These are phyloP conservation scores for Spodoptera littoralis DNA, from an alignment of 2,888 invertebrate genomes.

Conservation along the genomic window DNA sequence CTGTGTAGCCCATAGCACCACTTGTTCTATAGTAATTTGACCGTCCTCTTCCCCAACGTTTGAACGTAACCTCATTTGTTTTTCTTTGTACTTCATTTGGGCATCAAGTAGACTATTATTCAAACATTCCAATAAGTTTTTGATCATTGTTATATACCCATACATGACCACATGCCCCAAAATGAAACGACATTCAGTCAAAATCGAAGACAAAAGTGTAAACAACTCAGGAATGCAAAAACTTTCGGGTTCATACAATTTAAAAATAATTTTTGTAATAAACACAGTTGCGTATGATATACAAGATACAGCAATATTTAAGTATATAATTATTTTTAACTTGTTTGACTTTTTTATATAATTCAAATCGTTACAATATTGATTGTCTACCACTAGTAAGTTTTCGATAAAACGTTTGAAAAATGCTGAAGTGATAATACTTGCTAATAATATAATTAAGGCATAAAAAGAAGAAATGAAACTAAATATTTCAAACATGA, in stretches of 20 bases:
- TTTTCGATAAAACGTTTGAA: conserved; percentile 4
- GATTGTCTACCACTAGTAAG: conserved; percentile 1
- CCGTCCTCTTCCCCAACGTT: not conserved
- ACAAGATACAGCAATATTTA: accelerated
- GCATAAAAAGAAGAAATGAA: not conserved
- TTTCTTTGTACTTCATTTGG: conserved; percentile 1
- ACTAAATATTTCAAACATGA: not conserved
- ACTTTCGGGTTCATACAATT: not conserved
- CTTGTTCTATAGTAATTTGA: conserved; percentile 6
- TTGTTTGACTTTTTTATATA: conserved; percentile 12
- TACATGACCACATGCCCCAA: conserved; percentile 19
- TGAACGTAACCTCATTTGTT: not conserved
- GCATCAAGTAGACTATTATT: conserved; percentile 1
- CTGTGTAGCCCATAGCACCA: conserved; percentile 9
- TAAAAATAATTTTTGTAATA: not conserved
- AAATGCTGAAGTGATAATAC: not conserved
- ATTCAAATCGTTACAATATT: not conserved
- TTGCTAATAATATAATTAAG: not conserved
- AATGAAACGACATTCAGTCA: conserved; percentile 8
- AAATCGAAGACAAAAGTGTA: not conserved
- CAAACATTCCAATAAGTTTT: conserved; percentile 11
- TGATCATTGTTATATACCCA: conserved; percentile 8
- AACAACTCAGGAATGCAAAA: not conserved
- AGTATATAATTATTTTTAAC: not conserved
- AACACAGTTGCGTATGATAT: not conserved